phyloP scores from a whole-genome alignment of 2,113 vertebrate genomes.

The Orientallactaga bullata region DNA sequence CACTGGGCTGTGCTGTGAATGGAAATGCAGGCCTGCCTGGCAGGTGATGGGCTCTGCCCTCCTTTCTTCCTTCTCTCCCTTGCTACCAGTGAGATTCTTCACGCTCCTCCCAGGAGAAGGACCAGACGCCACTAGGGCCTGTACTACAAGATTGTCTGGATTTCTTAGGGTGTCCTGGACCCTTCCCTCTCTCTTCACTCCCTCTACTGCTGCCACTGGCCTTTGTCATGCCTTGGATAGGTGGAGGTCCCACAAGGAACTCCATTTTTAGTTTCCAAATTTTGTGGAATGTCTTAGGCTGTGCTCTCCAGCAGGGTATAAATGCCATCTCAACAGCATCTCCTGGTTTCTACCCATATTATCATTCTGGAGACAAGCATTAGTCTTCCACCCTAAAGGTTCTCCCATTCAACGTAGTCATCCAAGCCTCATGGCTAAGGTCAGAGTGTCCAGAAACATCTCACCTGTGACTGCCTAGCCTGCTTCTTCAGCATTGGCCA shows the following conservation, averaged over 20 bases:
- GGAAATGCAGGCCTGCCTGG: not conserved
- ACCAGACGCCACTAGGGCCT: too few relatives aligned
- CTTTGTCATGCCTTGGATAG: not conserved
- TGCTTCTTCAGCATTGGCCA: not conserved
- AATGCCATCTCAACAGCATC: not conserved
- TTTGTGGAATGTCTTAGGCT: not conserved
- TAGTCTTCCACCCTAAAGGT: too few relatives aligned
- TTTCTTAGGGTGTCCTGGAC: not conserved
- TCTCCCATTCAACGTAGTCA: not conserved
- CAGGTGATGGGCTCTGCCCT: not conserved
- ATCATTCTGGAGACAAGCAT: not conserved
- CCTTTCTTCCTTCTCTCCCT: not conserved
- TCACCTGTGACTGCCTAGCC: not conserved
- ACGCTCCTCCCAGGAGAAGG: not conserved
- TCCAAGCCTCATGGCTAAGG: not conserved
- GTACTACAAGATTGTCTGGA: not conserved
- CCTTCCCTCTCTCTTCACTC: not conserved
- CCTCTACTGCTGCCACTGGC: not conserved
- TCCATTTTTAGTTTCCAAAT: not conserved
- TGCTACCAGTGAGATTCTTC: accelerated
- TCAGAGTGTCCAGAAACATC: not conserved
- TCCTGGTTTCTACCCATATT: not conserved
- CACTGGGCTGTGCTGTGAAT: accelerated
- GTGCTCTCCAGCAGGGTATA: not conserved
- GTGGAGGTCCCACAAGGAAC: not conserved